phyloP scores from a whole-genome alignment of 2,113 vertebrate species.

The Archocentrus centrarchus region DNA sequence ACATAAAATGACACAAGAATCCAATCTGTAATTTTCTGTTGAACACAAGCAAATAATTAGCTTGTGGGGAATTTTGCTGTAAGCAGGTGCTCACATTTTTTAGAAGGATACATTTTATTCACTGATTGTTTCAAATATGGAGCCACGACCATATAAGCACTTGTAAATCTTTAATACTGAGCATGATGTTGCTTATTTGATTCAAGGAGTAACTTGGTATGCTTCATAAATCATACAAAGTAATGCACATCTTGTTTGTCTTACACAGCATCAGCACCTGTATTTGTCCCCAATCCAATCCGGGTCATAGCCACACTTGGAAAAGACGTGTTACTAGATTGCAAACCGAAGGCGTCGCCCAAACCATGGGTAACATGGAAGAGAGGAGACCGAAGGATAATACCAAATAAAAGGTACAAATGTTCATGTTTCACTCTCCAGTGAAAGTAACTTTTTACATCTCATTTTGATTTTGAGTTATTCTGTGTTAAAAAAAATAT shows the following conservation, averaged over 20 bases:
- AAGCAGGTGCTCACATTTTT: not conserved
- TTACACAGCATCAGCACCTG: constrained; percentile 88
- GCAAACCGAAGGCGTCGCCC: constrained; percentile 91
- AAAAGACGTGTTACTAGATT: constrained; percentile 88
- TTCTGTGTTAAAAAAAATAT: not conserved
- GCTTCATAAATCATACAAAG: not conserved
- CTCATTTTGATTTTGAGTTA: not conserved
- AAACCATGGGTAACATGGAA: constrained; percentile 92
- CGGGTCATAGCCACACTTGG: constrained; percentile 89
- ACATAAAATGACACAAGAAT: not conserved
- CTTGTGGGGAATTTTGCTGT: not conserved
- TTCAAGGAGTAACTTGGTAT: fast-evolving
- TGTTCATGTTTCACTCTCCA: not conserved
- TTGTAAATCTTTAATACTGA: not conserved
- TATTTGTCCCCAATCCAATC: constrained; percentile 86
- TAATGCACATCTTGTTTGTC: not conserved
- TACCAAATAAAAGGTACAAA: constrained; percentile 88
- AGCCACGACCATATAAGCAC: fast-evolving
- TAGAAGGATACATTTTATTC: not conserved
- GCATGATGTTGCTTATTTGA: too few species aligned
- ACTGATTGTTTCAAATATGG: not conserved
- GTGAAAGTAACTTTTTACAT: not conserved
- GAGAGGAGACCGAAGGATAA: constrained; percentile 87
- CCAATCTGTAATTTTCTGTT: not conserved
- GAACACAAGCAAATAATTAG: too few species aligned